Evolutionary conservation across 1,140 invertebrate genomes (phyloP), one percentile per base, ranked within the genome.

Genomic region (Drosophila baimaii): DNA sequence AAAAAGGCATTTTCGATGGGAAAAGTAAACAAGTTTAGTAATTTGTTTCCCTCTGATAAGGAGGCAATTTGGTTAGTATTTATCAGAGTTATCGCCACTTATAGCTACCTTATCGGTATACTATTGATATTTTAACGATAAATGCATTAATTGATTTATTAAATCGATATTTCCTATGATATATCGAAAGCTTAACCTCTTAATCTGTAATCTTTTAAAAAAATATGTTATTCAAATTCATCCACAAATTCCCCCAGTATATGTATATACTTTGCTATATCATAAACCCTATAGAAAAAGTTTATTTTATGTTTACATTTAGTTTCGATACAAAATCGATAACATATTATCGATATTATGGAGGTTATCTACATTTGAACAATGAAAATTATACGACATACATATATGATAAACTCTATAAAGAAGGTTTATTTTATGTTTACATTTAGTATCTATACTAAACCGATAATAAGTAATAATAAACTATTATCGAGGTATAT

Each of bases 11-110:
- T 41, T 17, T 47, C 44, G 25, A 31, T 17, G 33, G 17, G 44
- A 39, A 52, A 68, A 25, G 7, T 3, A 57, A 57, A 37, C 69
- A 37, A 47, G 66, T 58, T 65, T 59, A 58, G 58, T 31, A 35
- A 73, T 58, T 17, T 23, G 9, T 39, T 13, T 29, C 1, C 3
- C 13, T 43, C 7, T 35, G 27, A 54, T 35, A 65, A 29, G 17
- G 13, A 44, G 25, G 17, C 17, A 41, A 57, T 47, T 49, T 47
- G 3, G 10, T 47, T 0, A 23, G 0, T 21, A 15, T 21, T 54
- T 33, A 10, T 19, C 0, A 6, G 10, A n/a, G 4, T 9, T 9
- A 21, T 43, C 5, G 10, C n/a, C n/a, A n/a, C n/a, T n/a, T n/a
- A n/a, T n/a, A n/a, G n/a, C n/a, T n/a, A n/a, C n/a, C n/a, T n/a